A percentile compares a stretch with the other conserved stretches of the same genome.
These are phyloP conservation scores for Riparia riparia DNA, from an alignment of 2,113 vertebrate genomes.

Conservation along the genomic window DNA sequence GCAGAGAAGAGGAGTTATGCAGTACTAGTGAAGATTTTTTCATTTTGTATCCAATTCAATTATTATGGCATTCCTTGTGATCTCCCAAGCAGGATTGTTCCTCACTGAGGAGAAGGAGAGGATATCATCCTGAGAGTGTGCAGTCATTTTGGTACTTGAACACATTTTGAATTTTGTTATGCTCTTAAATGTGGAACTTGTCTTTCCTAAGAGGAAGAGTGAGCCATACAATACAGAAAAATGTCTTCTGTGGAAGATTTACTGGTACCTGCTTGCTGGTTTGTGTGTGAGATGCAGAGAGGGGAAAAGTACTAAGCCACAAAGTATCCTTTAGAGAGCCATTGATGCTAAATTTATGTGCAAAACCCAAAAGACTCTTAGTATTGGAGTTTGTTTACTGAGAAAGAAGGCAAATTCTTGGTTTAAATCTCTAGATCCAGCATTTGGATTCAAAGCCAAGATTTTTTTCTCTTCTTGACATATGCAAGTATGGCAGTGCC, in stretches of 20 bases:
- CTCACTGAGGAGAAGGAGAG: not conserved
- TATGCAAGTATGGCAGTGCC: not conserved
- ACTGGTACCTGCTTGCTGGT: not conserved
- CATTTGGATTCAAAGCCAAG: not conserved
- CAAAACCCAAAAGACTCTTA: not conserved
- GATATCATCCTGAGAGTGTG: not conserved
- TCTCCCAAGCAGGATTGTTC: not conserved
- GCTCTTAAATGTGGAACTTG: not conserved
- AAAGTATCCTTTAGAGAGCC: not conserved
- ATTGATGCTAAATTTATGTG: not conserved
- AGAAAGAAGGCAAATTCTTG: not conserved
- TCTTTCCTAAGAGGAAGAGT: not conserved
- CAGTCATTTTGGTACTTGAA: not conserved
- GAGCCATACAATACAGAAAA: not conserved
- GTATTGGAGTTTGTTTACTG: not conserved
- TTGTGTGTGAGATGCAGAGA: not conserved
- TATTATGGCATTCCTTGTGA: not conserved
- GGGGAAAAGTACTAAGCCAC: not conserved
- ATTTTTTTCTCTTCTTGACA: not conserved
- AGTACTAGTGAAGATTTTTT: not conserved
- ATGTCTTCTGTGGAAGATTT: not conserved
- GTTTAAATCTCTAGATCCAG: not conserved
- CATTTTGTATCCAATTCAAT: not conserved
- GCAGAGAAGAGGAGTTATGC: not conserved
- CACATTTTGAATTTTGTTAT: not conserved